Conservation (phyloP, 2,888 invertebrate genomes). For the Ephialtes manifestator region DNA sequence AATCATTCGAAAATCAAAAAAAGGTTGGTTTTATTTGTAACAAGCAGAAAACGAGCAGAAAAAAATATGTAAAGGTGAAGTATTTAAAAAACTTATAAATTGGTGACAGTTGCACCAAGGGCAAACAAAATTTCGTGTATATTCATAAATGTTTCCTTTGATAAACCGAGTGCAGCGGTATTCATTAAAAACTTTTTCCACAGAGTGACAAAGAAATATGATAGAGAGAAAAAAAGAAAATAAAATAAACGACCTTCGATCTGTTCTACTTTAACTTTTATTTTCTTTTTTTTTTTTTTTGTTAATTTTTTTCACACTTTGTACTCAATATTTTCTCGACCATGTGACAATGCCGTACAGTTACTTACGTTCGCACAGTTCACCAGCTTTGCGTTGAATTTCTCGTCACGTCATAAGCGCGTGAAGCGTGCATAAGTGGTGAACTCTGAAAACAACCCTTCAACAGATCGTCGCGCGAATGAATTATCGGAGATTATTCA, state of each 20-base stretch:
- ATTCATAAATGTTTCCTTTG: too few relatives aligned
- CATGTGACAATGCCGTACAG: neutral
- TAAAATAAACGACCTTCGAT: neutral
- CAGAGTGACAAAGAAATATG: neutral
- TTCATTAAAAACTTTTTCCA: neutral
- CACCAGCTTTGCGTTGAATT: neutral
- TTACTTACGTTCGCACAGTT: neutral
- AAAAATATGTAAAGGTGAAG: too few relatives aligned
- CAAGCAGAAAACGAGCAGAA: too few relatives aligned
- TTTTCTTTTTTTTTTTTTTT: neutral
- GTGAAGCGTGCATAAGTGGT: neutral
- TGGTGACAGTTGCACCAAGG: too few relatives aligned
- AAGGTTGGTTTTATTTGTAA: too few relatives aligned
- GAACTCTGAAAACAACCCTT: constrained; percentile 5
- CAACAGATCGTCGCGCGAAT: constrained; percentile 27
- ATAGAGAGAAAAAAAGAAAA: neutral
- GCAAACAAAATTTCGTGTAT: too few relatives aligned
- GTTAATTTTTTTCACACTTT: neutral
- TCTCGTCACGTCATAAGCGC: constrained; percentile 1
- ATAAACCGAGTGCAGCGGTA: neutral
- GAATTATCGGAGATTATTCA: constrained; percentile 35
- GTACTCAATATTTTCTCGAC: constrained; percentile 7
- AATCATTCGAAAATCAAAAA: too few relatives aligned
- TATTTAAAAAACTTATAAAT: too few relatives aligned
- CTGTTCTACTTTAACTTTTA: constrained; percentile 7